Conservation (phyloP, 2,113 vertebrate species). For the Tonatia bakeri region DNA sequence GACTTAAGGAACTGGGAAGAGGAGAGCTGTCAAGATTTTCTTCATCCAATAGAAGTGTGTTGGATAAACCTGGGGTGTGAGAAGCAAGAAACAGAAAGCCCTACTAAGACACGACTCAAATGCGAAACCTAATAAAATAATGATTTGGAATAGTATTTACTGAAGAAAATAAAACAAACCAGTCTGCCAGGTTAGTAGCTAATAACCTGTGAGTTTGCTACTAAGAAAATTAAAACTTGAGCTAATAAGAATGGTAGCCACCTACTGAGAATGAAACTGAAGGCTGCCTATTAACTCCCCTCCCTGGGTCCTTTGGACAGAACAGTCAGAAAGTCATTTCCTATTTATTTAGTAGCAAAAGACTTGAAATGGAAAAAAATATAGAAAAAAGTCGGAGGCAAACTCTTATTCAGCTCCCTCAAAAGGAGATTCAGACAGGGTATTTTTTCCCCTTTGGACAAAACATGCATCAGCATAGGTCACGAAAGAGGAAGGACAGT, state of each 20-base stretch:
- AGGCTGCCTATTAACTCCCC: constrained; percentile 6
- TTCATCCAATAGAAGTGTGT: not conserved
- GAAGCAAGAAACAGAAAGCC: not conserved
- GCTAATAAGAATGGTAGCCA: constrained; percentile 32
- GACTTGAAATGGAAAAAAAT: not conserved
- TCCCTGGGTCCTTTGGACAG: not conserved
- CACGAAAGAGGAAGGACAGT: not conserved
- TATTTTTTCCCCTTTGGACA: not conserved
- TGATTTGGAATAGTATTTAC: not conserved
- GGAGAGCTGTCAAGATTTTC: not conserved
- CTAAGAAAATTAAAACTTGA: constrained; percentile 37
- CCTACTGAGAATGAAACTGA: constrained; percentile 17
- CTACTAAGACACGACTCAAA: not conserved
- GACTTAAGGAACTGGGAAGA: not conserved
- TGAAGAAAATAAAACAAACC: not conserved
- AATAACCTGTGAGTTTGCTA: not conserved
- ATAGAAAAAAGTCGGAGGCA: not conserved
- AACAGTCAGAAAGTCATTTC: constrained; percentile 12
- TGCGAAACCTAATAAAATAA: not conserved
- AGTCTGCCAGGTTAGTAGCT: constrained; percentile 16
- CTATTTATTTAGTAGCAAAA: constrained; percentile 1
- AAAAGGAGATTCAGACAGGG: not conserved
- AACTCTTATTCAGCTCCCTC: not conserved
- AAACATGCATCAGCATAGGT: not conserved
- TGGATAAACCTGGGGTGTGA: not conserved